Conservation (phyloP, 2,113 vertebrate species). For the Abramis brama region DNA sequence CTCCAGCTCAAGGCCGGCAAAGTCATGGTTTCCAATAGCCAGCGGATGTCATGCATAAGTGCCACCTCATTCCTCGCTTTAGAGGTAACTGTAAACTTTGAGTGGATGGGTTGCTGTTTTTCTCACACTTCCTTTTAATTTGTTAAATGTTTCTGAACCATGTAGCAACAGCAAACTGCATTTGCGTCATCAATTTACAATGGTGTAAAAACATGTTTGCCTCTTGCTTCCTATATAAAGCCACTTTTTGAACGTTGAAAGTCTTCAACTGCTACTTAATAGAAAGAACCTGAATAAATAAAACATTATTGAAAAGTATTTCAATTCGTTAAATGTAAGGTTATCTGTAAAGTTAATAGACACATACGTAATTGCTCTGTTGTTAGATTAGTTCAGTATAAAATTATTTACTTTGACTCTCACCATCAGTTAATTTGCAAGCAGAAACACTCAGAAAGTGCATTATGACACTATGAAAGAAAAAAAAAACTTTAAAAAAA, state of each 20-base stretch:
- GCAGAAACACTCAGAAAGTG: background rate
- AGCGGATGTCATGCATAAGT: conserved; percentile 9
- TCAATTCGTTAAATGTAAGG: background rate
- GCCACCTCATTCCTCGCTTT: background rate
- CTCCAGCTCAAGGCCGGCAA: background rate
- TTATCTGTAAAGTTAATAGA: conserved; percentile 1
- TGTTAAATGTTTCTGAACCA: background rate
- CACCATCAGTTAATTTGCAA: background rate
- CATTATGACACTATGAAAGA: background rate
- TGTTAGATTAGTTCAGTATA: background rate
- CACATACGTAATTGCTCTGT: background rate
- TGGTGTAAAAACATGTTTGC: background rate
- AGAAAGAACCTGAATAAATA: background rate
- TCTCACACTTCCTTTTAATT: background rate
- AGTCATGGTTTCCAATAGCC: conserved; percentile 26
- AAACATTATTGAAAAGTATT: background rate
- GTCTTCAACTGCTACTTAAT: background rate
- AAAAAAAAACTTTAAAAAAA: background rate
- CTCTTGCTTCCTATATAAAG: background rate
- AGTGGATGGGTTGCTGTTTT: conserved; percentile 11
- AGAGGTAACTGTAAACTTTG: background rate
- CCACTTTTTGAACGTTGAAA: background rate
- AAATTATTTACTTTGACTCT: background rate
- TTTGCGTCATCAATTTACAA: background rate
- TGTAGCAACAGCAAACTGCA: background rate